phyloP scores from a whole-genome alignment of 1,140 invertebrate genomes.

The Trichomalopsis sarcophagae region DNA sequence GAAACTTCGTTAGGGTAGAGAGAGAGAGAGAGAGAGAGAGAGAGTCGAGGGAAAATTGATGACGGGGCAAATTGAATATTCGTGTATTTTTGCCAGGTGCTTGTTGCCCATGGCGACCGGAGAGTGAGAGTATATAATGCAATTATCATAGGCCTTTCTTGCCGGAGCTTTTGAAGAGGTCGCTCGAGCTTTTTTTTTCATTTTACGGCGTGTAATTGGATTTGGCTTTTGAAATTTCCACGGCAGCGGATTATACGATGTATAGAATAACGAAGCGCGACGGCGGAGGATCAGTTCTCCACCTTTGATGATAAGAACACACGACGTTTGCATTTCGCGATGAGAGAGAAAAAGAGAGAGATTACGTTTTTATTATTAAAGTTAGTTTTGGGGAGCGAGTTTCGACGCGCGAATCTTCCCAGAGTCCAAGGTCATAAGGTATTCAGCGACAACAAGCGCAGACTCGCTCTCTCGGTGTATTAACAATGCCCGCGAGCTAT shows the following conservation, averaged over 20 bases:
- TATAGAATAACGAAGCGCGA: no score
- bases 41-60: neutral
- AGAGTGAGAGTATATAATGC: neutral
- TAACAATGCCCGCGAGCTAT: neutral
- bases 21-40: neutral
- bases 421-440: neutral
- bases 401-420: neutral
- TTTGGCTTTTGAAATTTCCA: neutral
- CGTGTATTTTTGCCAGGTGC: neutral
- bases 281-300: no score
- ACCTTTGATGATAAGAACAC: neutral
- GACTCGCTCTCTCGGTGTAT: neutral
- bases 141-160: neutral
- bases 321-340: neutral
- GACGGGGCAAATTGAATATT: constrained; percentile 18
- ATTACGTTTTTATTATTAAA: neutral
- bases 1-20: neutral
- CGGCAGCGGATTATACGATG: no score
- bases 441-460: no score
- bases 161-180: neutral
- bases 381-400: no score
- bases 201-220: neutral
- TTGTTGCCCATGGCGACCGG: no score
- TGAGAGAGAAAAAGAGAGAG: no score
- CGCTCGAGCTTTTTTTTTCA: neutral